Percentiles rank a stretch among this genome's conserved stretches.
These are phyloP conservation scores for Polyommatus icarus DNA, from an alignment of 2,888 invertebrate genomes.

Conservation along the genomic window DNA sequence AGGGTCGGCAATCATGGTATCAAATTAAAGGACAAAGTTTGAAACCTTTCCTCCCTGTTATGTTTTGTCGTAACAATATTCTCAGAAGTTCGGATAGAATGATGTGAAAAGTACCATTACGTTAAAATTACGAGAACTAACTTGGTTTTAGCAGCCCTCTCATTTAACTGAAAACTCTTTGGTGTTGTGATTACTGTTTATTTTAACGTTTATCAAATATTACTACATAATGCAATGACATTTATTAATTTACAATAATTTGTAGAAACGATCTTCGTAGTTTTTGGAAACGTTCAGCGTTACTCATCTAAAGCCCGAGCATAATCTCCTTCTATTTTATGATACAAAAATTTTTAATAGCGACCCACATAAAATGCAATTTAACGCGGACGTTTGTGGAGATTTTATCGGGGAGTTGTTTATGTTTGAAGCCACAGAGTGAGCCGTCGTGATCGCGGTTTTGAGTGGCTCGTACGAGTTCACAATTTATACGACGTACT, in stretches of 20 bases:
- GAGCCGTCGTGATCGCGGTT: background rate
- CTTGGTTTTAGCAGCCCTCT: background rate
- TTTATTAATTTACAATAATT: too few relatives aligned
- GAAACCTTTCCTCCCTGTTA: constrained; percentile 21
- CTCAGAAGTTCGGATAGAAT: background rate
- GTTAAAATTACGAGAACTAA: constrained; percentile 10
- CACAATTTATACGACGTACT: constrained; percentile 10
- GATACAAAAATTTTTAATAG: background rate
- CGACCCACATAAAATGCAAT: background rate
- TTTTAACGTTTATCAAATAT: background rate
- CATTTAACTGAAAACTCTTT: background rate
- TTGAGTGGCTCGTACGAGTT: constrained; percentile 11
- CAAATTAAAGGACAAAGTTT: constrained; percentile 27
- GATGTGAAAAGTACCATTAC: background rate
- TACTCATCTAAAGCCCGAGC: background rate
- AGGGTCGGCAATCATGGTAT: constrained; percentile 27
- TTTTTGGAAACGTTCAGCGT: background rate
- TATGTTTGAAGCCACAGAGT: background rate
- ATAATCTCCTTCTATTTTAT: background rate
- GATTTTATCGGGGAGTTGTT: constrained; percentile 13
- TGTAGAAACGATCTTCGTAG: background rate
- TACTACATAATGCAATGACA: too few relatives aligned
- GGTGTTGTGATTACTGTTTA: background rate
- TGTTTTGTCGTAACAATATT: background rate
- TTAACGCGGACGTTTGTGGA: background rate